Evolutionary conservation across 2,113 vertebrate genomes (phyloP).

Genomic region (Pan troglodytes): NHGRI_mPanTro3-v2.1_pri NC_072404.2:61977001-61977500

Average conservation of each 20-base stretch:
- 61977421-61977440: too few species aligned
- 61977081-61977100: slow-evolving; percentile 8
- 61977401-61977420: too few species aligned
- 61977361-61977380: too few species aligned
- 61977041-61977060: background rate
- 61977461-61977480: too few species aligned
- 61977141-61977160: background rate
- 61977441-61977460: too few species aligned
- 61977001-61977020: background rate
- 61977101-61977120: background rate
- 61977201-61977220: background rate
- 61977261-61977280: too few species aligned
- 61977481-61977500: too few species aligned
- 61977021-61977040: slow-evolving; percentile 19
- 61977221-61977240: background rate
- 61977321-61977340: too few species aligned
- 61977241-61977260: slow-evolving; percentile 14
- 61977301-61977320: too few species aligned
- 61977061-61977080: background rate
- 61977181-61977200: slow-evolving; percentile 24
- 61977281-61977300: too few species aligned
- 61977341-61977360: too few species aligned
- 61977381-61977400: too few species aligned
- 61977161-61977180: background rate
- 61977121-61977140: slow-evolving; percentile 4